Evolutionary conservation across 2,113 vertebrate genomes (phyloP), one percentile per base, ranked within the genome.

Genomic region (Haemorhous mexicanus): DNA sequence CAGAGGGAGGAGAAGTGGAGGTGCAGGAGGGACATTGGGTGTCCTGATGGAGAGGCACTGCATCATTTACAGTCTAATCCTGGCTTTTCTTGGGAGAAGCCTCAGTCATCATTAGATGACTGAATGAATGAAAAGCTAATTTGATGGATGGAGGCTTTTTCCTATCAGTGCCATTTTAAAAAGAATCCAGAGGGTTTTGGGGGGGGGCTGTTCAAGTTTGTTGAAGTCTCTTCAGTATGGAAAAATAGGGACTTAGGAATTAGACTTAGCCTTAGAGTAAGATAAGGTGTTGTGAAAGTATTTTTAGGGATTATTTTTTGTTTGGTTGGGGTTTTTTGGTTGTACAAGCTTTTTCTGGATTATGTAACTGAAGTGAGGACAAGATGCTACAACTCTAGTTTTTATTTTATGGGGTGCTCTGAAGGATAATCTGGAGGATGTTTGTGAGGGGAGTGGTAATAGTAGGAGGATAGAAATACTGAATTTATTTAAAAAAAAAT

Each of bases 151-250:
- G 27, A 59, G 16, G 21, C 55, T 81, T 86, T 91, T 95, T 37
- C 79, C 66, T n/a, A 73, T 33, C 80, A 76, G n/a, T 78, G 70
- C 78, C 77, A 83, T 91, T 97, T 96, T 23, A 84, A 96, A 96
- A 95, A 75, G 56, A 88, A 96, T 95, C 43, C 58, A 76, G 49
- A 28, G 37, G 70, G 32, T 85, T 75, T 43, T 82, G 39, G 1
- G 35, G 50, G 59, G 32, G 87, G 61, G 33, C 27, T 94, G 44
- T 73, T 95, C 53, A 53, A 93, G 69, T 73, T 88, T 28, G 8
- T 91, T 84, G 64, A 95, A 95, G 86, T 95, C 46, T 56, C 90
- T 92, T 89, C 82, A n/a, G 33, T 63, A 27, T 96, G 80, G 84
- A 41, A 83, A 93, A 95, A 73, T 10, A 63, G 73, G 9, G 9